phyloP scores from a whole-genome alignment of 2,113 vertebrate genomes.

The Lampris megalopsis region DNA sequence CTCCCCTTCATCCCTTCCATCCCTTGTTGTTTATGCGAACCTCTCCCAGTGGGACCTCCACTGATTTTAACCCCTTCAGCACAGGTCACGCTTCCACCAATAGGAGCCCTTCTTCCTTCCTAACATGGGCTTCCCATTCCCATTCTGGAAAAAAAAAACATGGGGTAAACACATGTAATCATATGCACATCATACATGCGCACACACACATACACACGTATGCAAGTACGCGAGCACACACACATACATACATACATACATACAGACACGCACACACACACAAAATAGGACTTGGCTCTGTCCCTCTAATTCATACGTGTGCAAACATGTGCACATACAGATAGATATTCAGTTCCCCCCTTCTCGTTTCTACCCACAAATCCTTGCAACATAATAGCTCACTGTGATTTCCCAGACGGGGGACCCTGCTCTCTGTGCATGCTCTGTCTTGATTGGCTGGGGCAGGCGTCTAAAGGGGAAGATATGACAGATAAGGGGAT shows the following conservation, averaged over 20 bases:
- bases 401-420: constrained; percentile 35
- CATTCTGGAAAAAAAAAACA: constrained; percentile 25
- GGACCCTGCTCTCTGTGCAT: neutral
- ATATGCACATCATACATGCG: neutral
- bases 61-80: constrained; percentile 34
- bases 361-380: constrained; percentile 32
- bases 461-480: constrained; percentile 33
- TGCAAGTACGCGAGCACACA: neutral
- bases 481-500: constrained; percentile 35
- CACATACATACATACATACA: neutral
- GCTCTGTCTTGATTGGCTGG: constrained; percentile 24
- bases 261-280: constrained; percentile 33
- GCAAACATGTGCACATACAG: constrained; percentile 8
- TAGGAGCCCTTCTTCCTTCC: constrained; percentile 25
- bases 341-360: constrained; percentile 31
- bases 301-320: constrained; percentile 3
- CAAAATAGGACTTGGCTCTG: constrained; percentile 3
- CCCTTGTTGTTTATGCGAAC: constrained; percentile 3
- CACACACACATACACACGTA: neutral
- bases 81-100: constrained; percentile 22
- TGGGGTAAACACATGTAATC: constrained; percentile 8
- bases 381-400: constrained; percentile 39
- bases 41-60: neutral
- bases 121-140: constrained; percentile 35
- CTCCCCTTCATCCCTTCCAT: neutral